Percentiles rank a stretch among this genome's conserved stretches.
Evolutionary conservation across 1,140 invertebrate species (phyloP).

Genomic region (Rhagoletis pomonella): DNA sequence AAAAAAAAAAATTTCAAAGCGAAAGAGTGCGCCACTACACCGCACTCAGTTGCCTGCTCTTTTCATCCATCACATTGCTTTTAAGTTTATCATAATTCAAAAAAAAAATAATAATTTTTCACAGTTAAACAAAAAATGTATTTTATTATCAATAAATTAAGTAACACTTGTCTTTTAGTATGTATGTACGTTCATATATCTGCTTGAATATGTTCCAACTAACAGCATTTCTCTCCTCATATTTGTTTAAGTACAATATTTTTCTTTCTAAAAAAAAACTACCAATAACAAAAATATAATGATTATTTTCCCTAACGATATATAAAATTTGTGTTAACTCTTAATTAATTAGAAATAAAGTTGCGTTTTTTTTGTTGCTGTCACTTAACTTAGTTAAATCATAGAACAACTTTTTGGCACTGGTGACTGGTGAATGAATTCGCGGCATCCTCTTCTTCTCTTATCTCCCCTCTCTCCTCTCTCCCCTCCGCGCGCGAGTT

Average conservation of each 20-base stretch:
- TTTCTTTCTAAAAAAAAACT: not conserved
- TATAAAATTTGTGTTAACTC: too few relatives aligned
- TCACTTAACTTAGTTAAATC: not conserved
- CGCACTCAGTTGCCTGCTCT: too few relatives aligned
- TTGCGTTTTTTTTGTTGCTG: not conserved
- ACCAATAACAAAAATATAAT: constrained; percentile 11
- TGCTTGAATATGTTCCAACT: not conserved
- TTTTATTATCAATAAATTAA: constrained; percentile 42
- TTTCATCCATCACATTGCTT: not conserved
- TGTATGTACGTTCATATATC: too few relatives aligned
- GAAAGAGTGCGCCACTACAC: too few relatives aligned
- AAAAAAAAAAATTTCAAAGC: too few relatives aligned
- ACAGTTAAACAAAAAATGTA: not conserved
- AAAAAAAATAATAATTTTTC: not conserved
- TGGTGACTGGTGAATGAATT: constrained; percentile 25
- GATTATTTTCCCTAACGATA: not conserved
- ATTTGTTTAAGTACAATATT: constrained; percentile 31
- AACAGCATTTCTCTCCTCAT: not conserved
- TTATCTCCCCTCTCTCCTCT: too few relatives aligned
- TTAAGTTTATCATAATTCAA: not conserved
- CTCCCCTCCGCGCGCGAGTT: too few relatives aligned
- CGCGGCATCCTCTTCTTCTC: not conserved
- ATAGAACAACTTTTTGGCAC: constrained; percentile 39
- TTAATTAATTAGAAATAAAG: not conserved
- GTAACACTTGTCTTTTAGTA: constrained; percentile 14